Evolutionary conservation across 2,888 invertebrate species (phyloP).

Genomic region (Pterostichus niger): DNA sequence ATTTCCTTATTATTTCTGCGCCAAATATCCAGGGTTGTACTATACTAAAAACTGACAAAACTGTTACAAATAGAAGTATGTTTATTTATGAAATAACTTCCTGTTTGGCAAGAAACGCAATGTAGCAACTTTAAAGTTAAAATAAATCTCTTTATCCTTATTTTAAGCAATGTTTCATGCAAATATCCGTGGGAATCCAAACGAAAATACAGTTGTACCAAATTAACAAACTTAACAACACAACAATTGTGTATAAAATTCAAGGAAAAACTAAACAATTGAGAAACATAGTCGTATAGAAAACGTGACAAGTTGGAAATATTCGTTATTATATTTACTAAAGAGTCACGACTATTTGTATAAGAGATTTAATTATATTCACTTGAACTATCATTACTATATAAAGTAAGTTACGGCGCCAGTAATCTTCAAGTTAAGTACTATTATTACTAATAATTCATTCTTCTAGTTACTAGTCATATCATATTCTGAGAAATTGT

Average conservation of each 20-base stretch:
- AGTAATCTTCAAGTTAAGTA: slow-evolving; percentile 25
- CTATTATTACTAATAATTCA: slow-evolving; percentile 42
- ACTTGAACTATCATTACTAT: slow-evolving; percentile 19
- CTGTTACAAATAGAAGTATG: too few relatives aligned
- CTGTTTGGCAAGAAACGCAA: not conserved
- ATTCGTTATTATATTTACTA: too few relatives aligned
- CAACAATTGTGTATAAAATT: too few relatives aligned
- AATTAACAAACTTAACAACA: too few relatives aligned
- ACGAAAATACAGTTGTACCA: too few relatives aligned
- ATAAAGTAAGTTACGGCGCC: slow-evolving; percentile 45
- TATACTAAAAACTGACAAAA: too few relatives aligned
- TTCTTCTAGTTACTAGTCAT: slow-evolving; percentile 27
- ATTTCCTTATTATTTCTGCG: too few relatives aligned
- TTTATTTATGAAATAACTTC: not conserved
- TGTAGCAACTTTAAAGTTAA: not conserved
- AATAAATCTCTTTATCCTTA: not conserved
- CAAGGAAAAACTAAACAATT: too few relatives aligned
- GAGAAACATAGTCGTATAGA: too few relatives aligned
- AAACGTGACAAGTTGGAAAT: too few relatives aligned
- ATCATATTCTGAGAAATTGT: not conserved
- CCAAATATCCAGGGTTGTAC: too few relatives aligned
- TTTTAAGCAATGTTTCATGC: slow-evolving; percentile 11
- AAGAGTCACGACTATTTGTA: not conserved
- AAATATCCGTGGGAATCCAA: not conserved
- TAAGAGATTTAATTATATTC: slow-evolving; percentile 20